Evolutionary conservation across 2,888 invertebrate species (phyloP).

Genomic region (Diarsia brunnea): DNA sequence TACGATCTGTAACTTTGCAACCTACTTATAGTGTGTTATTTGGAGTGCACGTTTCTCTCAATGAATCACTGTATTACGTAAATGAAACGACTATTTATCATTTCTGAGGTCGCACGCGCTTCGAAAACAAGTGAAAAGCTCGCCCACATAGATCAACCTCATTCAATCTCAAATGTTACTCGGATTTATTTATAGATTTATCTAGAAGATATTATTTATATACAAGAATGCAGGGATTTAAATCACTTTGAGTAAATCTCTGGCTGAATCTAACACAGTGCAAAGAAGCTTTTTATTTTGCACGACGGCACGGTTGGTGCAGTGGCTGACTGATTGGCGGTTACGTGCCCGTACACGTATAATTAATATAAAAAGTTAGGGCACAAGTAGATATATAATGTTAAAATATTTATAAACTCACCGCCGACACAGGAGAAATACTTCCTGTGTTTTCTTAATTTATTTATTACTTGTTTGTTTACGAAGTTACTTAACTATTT

Average conservation of each 20-base stretch:
- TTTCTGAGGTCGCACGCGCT: slow-evolving; percentile 27
- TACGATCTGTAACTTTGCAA: neutral
- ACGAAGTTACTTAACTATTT: neutral
- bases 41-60: slow-evolving; percentile 51
- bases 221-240: neutral
- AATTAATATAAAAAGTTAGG: too few relatives aligned
- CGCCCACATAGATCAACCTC: slow-evolving; percentile 39
- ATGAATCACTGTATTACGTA: slow-evolving; percentile 60
- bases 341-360: too few relatives aligned
- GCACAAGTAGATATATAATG: too few relatives aligned
- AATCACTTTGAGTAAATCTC: neutral
- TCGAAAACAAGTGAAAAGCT: slow-evolving; percentile 40
- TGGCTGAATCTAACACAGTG: neutral
- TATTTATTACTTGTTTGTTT: neutral
- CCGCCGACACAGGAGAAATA: neutral
- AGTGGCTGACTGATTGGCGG: too few relatives aligned
- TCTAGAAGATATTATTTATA: too few relatives aligned
- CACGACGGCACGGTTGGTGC: too few relatives aligned
- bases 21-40: slow-evolving; percentile 18
- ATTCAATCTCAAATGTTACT: slow-evolving; percentile 32
- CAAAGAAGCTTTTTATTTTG: too few relatives aligned
- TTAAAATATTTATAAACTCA: too few relatives aligned
- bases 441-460: neutral
- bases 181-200: slow-evolving; percentile 12
- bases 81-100: slow-evolving; percentile 46